These are phyloP conservation scores for Philotrypesis tridentata DNA, from an alignment of 1,140 invertebrate species.

Conservation along the genomic window DNA sequence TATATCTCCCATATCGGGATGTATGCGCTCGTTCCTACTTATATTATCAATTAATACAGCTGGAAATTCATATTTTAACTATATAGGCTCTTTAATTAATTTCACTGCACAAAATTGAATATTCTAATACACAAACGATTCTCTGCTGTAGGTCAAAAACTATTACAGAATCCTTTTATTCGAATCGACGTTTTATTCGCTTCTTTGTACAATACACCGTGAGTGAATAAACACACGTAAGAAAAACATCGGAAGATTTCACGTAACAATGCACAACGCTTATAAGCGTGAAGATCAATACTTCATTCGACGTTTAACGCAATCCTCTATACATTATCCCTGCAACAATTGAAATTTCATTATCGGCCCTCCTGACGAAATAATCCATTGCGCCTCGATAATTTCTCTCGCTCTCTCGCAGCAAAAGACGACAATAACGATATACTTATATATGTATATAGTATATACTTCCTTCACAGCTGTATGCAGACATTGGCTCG, in stretches of 20 bases:
- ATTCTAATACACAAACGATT: background rate
- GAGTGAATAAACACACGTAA: too few species aligned
- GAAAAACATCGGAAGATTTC: too few species aligned
- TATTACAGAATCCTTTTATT: background rate
- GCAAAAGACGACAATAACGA: background rate
- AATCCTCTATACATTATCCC: background rate
- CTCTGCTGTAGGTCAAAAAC: background rate
- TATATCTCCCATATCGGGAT: too few species aligned
- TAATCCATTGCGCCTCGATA: background rate
- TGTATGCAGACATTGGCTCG: too few species aligned
- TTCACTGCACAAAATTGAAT: background rate
- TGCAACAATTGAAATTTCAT: background rate
- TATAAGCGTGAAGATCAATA: background rate
- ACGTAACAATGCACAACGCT: background rate
- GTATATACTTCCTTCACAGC: background rate
- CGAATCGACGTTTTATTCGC: background rate
- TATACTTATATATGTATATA: background rate
- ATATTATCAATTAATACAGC: too few species aligned
- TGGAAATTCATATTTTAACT: too few species aligned
- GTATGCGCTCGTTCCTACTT: too few species aligned
- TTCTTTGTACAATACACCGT: background rate
- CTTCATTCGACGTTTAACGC: background rate
- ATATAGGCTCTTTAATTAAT: too few species aligned
- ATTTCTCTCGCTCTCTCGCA: background rate
- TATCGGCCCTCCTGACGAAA: background rate